A percentile compares a stretch with the other conserved stretches of the same genome.
Evolutionary conservation across 53 echinoderm and acorn worm genomes (phyloP).

Genomic region (Astropecten irregularis): DNA sequence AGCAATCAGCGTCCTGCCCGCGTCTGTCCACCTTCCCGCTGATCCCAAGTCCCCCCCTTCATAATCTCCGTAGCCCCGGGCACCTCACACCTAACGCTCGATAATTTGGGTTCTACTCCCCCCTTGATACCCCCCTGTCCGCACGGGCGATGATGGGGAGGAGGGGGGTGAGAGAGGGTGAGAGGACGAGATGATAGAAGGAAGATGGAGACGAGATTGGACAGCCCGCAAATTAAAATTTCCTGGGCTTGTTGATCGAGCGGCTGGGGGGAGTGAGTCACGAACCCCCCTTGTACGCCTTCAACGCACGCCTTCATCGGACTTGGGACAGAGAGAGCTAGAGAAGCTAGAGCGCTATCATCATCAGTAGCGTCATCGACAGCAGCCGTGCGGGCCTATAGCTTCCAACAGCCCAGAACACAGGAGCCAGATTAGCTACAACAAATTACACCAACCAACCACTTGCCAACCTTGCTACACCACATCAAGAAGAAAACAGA

Average conservation of each 20-base stretch:
- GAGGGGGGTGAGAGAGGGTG: neutral
- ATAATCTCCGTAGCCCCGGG: slow-evolving; percentile 33
- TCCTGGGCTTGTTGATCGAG: slow-evolving; percentile 54
- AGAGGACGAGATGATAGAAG: slow-evolving; percentile 16
- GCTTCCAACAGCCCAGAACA: no score
- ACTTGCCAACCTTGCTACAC: no score
- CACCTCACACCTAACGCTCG: slow-evolving; percentile 62
- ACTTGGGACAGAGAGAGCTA: no score
- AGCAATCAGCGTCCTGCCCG: slow-evolving; percentile 11
- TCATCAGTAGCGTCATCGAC: neutral
- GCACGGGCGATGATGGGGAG: neutral
- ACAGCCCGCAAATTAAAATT: slow-evolving; percentile 61
- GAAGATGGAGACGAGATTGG: slow-evolving; percentile 41
- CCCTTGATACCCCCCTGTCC: neutral
- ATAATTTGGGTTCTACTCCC: slow-evolving; percentile 45
- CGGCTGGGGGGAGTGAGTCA: slow-evolving; percentile 50
- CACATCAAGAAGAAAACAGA: no score
- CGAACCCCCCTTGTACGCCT: neutral
- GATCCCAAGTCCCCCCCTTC: neutral
- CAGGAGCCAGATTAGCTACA: no score
- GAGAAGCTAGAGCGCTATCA: no score
- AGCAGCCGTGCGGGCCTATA: no score
- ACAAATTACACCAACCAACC: no score
- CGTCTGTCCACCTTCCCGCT: neutral
- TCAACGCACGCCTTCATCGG: neutral